Evolutionary conservation across 2,888 invertebrate species (phyloP), one percentile per base, ranked within the genome.

Genomic region (Anthrax anthrax): DNA sequence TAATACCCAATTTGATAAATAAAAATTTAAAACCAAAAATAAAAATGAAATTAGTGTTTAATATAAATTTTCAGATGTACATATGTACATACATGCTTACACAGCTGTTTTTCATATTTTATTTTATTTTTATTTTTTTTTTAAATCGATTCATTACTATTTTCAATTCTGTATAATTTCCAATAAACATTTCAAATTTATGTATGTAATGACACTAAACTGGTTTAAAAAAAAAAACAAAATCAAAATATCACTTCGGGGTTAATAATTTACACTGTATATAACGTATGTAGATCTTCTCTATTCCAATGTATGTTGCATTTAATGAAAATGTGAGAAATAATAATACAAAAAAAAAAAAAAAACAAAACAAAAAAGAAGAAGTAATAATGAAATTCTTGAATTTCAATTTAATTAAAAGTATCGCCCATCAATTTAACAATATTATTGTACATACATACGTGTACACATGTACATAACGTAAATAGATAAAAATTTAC

Each of bases 401-500:
- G 29, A 49, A 49, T 49, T 46, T 49, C 41, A 37, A 43, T 46
- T 46, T 46, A 49, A 49, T 46, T 46, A 41, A 43, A 46, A 49
- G 43, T 46, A 37, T 18, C 41, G 16, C 37, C 40, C 46, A 40
- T 37, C 23, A 23, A 23, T 23, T 37, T 46, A 32, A n/a, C n/a
- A n/a, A n/a, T n/a, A n/a, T n/a, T n/a, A n/a, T n/a, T n/a, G 40
- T 23, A 23, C 23, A 23, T 23, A 23, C 23, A 23, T 38, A 44
- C 44, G 38, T 23, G 23, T 23, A 23, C 23, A 4, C 8, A 23
- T 8, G 8, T 23, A 23, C 23, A 39, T 42, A 38, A 44, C 49
- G 46, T 49, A 49, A 46, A 46, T 46, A 49, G 46, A 34, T 41
- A 46, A 44, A n/a, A 44, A 49, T 49, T 49, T 49, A 42, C 46